Evolutionary conservation across 2,797 vertebrate species (phyloP).

Genomic region (Oreortyx pictus): DNA sequence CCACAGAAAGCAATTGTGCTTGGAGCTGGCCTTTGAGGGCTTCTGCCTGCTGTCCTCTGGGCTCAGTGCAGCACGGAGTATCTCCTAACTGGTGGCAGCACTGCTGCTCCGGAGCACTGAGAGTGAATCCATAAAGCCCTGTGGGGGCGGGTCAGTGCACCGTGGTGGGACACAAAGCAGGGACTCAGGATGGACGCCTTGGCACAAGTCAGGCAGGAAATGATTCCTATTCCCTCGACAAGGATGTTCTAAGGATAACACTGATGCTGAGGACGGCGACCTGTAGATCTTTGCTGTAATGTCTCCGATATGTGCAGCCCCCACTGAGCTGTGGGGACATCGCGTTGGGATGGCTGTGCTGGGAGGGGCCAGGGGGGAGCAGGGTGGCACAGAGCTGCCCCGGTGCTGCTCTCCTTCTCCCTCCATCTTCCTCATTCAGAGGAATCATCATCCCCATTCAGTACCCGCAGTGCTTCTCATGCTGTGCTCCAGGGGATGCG

Average conservation of each 20-base stretch:
- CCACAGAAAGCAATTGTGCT: background rate
- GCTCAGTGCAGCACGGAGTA: background rate
- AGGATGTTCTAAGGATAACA: background rate
- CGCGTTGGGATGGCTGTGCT: background rate
- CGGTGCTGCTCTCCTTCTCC: background rate
- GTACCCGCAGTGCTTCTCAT: background rate
- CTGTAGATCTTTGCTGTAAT: background rate
- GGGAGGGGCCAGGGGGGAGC: fast-evolving
- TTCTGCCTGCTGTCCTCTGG: background rate
- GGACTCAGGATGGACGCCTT: background rate
- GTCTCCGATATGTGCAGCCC: fast-evolving
- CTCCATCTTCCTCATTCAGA: background rate
- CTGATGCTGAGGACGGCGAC: background rate
- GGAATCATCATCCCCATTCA: background rate
- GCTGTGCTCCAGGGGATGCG: background rate
- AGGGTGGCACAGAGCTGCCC: background rate
- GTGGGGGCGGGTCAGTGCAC: background rate
- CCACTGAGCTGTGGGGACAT: background rate
- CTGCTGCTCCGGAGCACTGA: background rate
- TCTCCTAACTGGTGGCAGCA: background rate
- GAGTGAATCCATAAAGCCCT: background rate
- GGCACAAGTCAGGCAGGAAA: background rate
- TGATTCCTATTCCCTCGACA: background rate
- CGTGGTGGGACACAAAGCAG: background rate
- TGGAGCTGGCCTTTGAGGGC: background rate